Percentiles rank a stretch among this genome's conserved stretches.
Conservation (phyloP, 2,113 vertebrate species). For the Chelonoidis abingdonii region DNA sequence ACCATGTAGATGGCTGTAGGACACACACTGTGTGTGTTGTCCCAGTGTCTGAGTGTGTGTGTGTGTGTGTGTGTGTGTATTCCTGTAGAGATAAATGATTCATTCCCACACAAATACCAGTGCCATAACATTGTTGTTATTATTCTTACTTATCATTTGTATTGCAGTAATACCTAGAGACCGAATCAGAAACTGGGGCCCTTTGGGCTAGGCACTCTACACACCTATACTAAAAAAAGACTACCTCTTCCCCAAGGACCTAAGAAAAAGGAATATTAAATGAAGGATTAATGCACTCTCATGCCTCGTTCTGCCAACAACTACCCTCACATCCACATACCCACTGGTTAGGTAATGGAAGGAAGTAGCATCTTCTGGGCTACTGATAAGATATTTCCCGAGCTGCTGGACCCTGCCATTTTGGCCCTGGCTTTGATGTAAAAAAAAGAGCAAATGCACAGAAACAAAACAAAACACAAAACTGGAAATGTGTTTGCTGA, state of each 20-base stretch:
- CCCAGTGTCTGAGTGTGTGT: not conserved
- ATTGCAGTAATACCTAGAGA: constrained; percentile 3
- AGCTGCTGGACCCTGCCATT: constrained; percentile 25
- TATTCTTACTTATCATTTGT: constrained; percentile 15
- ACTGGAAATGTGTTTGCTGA: constrained; percentile 60
- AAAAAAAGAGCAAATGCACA: accelerated
- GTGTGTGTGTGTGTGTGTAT: not conserved
- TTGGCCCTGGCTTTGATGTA: not conserved
- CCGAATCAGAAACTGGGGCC: not conserved
- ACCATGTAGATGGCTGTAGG: not conserved
- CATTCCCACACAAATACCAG: constrained; percentile 23
- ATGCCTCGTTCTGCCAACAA: not conserved
- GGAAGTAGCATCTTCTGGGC: not conserved
- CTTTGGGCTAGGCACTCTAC: accelerated
- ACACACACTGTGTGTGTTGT: accelerated
- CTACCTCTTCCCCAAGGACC: not conserved
- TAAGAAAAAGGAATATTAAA: not conserved
- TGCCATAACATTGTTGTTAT: constrained; percentile 7
- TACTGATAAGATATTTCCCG: not conserved
- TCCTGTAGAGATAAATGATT: constrained; percentile 10
- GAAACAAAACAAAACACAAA: not conserved
- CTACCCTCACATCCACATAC: not conserved
- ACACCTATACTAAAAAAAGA: not conserved
- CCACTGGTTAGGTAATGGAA: not conserved
- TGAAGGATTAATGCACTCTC: not conserved